Percentiles rank a stretch among this genome's conserved stretches.
These are phyloP conservation scores for Diorhabda elongata DNA, from an alignment of 1,140 invertebrate genomes.

Conservation along the genomic window DNA sequence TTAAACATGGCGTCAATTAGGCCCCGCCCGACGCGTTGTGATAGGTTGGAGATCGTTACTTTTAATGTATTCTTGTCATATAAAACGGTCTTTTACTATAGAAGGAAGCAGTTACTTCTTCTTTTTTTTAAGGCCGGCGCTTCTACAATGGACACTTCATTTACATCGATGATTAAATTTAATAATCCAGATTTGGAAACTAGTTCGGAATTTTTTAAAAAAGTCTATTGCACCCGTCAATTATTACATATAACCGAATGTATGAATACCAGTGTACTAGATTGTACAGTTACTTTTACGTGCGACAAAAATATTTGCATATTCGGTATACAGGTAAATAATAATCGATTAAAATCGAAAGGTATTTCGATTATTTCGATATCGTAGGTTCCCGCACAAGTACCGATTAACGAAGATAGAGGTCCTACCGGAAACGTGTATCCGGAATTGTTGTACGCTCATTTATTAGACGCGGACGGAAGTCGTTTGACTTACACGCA, in stretches of 20 bases:
- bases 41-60: no score
- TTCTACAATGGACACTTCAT: slow-evolving; percentile 44
- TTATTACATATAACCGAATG: slow-evolving; percentile 61
- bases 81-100: background rate
- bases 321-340: slow-evolving; percentile 59
- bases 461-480: slow-evolving; percentile 71
- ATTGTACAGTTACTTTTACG: slow-evolving; percentile 70
- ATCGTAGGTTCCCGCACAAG: slow-evolving; percentile 58
- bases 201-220: slow-evolving; percentile 42
- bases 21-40: no score
- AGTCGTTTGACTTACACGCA: slow-evolving; percentile 74
- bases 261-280: slow-evolving; percentile 65
- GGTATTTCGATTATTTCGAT: background rate
- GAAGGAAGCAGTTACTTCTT: background rate
- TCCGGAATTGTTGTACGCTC: slow-evolving; percentile 73
- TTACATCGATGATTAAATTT: slow-evolving; percentile 41
- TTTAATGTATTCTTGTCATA: no score
- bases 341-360: no score
- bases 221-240: slow-evolving; percentile 62
- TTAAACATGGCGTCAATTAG: no score
- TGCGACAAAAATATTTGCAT: slow-evolving; percentile 76
- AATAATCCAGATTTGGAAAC: slow-evolving; percentile 27
- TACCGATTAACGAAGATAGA: slow-evolving; percentile 48
- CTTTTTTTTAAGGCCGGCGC: slow-evolving; percentile 26
- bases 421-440: slow-evolving; percentile 51